Evolutionary conservation across 1,140 invertebrate genomes (phyloP), one percentile per base, ranked within the genome.

Genomic region (Aphaenogaster rudis): DNA sequence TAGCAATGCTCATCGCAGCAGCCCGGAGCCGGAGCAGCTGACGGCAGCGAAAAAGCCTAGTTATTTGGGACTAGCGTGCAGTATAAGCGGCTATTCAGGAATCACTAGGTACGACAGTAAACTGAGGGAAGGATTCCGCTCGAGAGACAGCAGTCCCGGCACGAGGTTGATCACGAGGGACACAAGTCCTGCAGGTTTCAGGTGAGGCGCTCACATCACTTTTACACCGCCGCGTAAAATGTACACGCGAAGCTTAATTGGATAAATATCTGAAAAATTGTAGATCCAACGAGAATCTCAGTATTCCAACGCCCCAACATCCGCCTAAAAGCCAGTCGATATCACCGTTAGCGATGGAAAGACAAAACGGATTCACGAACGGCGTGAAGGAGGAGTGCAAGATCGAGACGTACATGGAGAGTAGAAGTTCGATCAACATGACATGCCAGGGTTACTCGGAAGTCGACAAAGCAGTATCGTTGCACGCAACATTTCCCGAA

Each of bases 11-110:
- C 91, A 93, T 81, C 92, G 92, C 36, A 71, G 54, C 57, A 89
- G 82, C 17, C 88, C 90, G 13, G 94, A 94, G 57, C 84, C 90
- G n/a, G 92, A 94, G 36, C 94, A 94, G 92, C 91, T 94, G 92
- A 93, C 93, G 85, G 61, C 78, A 39, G 90, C 92, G 15, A 96
- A 96, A 86, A 96, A 97, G 92, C 98, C 98, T 0, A 98, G 98
- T 77, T 99, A 99, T 94, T 95, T 99, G 64, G 98, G 97, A 92
- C 95, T 99, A 72, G 98, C 98, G 71, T 98, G 98, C 93, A 98
- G 98, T 21, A 98, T 99, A 42, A 98, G 98, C 95, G 98, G 98
- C 11, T 99, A 99, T 93, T 98, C 97, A 0, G 97, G 97, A 90
- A 96, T 98, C 66, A 98, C 97, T 13, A 97, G 97, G 82, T 98